Evolutionary conservation across 2,113 vertebrate genomes (phyloP).

Genomic region (Varanus komodoensis): DNA sequence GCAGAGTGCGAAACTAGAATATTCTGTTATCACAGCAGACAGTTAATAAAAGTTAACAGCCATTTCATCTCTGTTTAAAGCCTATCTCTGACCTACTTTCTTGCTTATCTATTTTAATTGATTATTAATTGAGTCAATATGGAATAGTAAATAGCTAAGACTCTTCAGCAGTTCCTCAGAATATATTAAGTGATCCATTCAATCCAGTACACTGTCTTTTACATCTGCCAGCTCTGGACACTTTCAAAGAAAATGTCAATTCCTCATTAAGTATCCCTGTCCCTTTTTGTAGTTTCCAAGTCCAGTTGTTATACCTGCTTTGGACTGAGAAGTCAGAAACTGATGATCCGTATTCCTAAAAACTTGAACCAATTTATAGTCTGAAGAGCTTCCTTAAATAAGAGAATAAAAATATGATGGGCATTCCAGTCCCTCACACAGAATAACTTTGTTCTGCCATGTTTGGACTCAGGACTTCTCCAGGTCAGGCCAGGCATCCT

Average conservation of each 20-base stretch:
- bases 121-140: conserved; percentile 2
- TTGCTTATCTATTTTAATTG: not conserved
- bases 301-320: not conserved
- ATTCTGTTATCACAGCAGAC: not conserved
- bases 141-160: conserved; percentile 3
- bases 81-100: not conserved
- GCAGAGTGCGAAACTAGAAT: not conserved
- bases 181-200: not conserved
- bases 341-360: not conserved
- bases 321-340: not conserved
- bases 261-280: not conserved
- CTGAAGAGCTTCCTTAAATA: not conserved
- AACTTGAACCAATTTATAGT: not conserved
- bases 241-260: not conserved
- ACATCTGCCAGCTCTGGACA: not conserved
- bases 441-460: not conserved
- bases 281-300: not conserved
- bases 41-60: not conserved
- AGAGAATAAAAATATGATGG: not conserved
- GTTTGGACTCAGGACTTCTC: not conserved
- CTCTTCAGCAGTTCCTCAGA: not conserved
- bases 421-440: not conserved
- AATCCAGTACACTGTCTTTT: not conserved
- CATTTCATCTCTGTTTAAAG: not conserved
- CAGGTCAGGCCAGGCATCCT: not conserved